Percentiles rank a stretch among this genome's conserved stretches.
Evolutionary conservation across 2,797 vertebrate species (phyloP).

Genomic region (Melanogrammus aeglefinus): DNA sequence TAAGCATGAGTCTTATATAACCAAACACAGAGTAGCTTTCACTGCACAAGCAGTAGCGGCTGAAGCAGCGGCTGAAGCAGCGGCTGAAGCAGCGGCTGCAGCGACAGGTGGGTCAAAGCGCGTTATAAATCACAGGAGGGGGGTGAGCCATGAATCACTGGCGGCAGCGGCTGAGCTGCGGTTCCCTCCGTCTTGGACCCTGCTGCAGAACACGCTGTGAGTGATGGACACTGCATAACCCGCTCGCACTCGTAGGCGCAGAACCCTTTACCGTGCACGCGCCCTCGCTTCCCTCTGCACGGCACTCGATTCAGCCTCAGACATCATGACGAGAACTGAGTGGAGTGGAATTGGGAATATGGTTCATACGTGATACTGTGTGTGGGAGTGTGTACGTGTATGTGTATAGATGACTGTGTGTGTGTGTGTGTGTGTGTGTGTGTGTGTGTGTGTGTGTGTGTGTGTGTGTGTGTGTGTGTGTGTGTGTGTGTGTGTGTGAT

Average conservation of each 20-base stretch:
- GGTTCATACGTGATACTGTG: no score
- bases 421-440: background rate
- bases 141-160: slow-evolving; percentile 28
- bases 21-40: slow-evolving; percentile 7
- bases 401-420: no score
- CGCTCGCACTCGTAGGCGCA: no score
- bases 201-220: slow-evolving; percentile 5
- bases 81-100: slow-evolving; percentile 50
- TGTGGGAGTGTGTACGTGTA: no score
- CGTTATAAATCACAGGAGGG: slow-evolving; percentile 55
- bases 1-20: no score
- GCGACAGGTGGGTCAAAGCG: slow-evolving; percentile 53
- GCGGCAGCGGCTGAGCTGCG: background rate
- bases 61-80: slow-evolving; percentile 27
- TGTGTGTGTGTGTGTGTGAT: no score
- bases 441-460: background rate
- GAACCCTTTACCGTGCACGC: no score
- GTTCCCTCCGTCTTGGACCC: background rate
- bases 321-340: no score
- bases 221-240: slow-evolving; percentile 13
- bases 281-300: no score
- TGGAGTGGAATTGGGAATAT: no score
- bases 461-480: background rate
- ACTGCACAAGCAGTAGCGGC: slow-evolving; percentile 40
- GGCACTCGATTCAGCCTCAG: no score